Evolutionary conservation across 2,888 invertebrate species (phyloP), one percentile per base, ranked within the genome.

Genomic region (Ethmia dodecea): DNA sequence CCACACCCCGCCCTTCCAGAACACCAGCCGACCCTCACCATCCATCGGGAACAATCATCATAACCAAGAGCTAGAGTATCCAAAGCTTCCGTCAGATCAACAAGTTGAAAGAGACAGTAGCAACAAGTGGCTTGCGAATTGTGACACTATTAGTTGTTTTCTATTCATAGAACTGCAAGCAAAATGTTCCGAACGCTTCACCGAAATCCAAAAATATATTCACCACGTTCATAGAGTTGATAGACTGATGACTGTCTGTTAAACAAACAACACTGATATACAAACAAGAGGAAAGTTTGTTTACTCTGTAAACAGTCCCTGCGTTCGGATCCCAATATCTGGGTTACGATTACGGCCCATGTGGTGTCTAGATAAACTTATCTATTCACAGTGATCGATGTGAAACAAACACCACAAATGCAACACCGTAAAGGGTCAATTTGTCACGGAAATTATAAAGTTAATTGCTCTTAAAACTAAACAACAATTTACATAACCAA

Each of bases 1-100:
- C 81, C 81, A 83, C 42, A 84, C 58, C 32, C 84, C 84, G 22
- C 73, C 70, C 59, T 84, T 83, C 84, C 84, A 84, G 52, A 83
- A 83, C 45, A 83, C 70, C 39, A 84, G 58, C 24, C 79, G 67
- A 37, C 84, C 86, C 52, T 84, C 84, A 67, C 73, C 73, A 60
- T 84, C 84, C 84, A 84, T 84, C 46, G 56, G 60, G 55, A 39
- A 51, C 37, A 43, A 33, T 43, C 64, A 71, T 59, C 32, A 43
- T 57, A 50, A 54, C 46, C 50, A 43, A 40, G 39, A 8, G 13
- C 3, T 1, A 16, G 8, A 9, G 15, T 11, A 24, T 35, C 33
- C 28, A 36, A 50, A 29, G 45, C 47, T 36, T 45, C 5, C 15
- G 10, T 10, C 4, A 34, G 35, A 35, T 37, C 45, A n/a, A 27